Base-by-base conservation (phyloP, 1,140 invertebrate genomes). In the Sarcophaga peregrina region DNA sequence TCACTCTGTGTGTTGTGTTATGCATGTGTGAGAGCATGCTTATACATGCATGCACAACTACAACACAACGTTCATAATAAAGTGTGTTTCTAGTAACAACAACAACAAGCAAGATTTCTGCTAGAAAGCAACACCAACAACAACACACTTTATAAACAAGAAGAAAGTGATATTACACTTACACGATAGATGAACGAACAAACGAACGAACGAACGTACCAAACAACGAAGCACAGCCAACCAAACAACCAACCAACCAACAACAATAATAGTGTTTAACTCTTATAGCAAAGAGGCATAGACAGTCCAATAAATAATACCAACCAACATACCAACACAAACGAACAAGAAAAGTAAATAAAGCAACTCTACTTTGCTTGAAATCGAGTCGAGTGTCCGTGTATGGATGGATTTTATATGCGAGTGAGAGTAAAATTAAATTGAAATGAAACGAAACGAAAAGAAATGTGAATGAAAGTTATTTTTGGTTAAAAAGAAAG, bases 151-250 rank as follows among this genome's bases (percentile, higher is more conserved):
- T 47, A 46, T 10, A 45, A 75, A 13, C 73, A 68, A 78, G 75
- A 78, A 78, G 75, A 78, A 78, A 78, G 75, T 78, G 75, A 78
- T 78, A 78, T 78, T 78, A 76, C 25, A 37, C 74, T 58, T 58
- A 68, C 62, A 25, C 62, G 62, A 17, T 68, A 68, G 62, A 25
- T 68, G 20, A n/a, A 8, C 25, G 25, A 37, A 37, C 25, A 37
- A 37, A 37, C 25, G 25, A 37, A 37, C 25, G 4, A 37, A 37
- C 25, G 25, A 37, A 37, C 25, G 25, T 37, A 37, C 25, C 25
- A 37, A 37, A 37, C 25, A 37, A 37, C 25, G n/a, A n/a, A n/a
- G n/a, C n/a, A n/a, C n/a, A n/a, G n/a, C n/a, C n/a, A 37, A 37
- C 25, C 1, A 62, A 62, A 15, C 62, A 20, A n/a, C 8, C 62